Base-by-base conservation (phyloP, 2,888 invertebrate species). In the Subacronicta megacephala region DNA sequence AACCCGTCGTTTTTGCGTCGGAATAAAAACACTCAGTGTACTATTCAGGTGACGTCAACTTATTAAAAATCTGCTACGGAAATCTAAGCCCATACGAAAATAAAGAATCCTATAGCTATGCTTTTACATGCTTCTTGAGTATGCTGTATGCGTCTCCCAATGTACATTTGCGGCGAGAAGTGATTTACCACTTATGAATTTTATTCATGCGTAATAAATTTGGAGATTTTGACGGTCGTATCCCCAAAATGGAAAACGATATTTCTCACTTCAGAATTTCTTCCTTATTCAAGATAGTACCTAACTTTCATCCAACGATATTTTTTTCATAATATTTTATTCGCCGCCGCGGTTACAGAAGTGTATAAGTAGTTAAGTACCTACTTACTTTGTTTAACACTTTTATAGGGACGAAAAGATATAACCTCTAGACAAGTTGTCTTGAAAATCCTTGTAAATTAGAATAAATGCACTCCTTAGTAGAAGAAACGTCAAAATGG, bases 171-270 rank as follows among this genome's bases (percentile, higher is more conserved):
- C 43, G n/a, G 9, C 54, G 41, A 59, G 16, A 75, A 67, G 50
- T 67, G 72, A 75, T 72, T 66, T 62, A 72, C 49, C 56, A 72
- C 62, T 61, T 67, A 75, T 70, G 72, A 73, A 58, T 75, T 61
- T 70, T 67, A 72, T 72, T 75, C 70, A 72, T 67, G 43, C 59
- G 62, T 49, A 64, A 75, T 75, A 72, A 72, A 75, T 75, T 70
- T 55, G 50, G 61, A 57, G 70, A 70, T 75, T 72, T 70, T 57
- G 70, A 75, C 62, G 75, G 64, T 51, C 62, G 55, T 36, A 43
- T 54, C 35, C 57, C 47, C 31, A 64, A 67, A 75, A 72, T 64
- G 75, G 64, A 62, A 67, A 75, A 59, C 72, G 63, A 72, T 75
- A 67, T 72, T 70, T 70, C 63, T 43, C 44, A 54, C 51, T 60